Evolutionary conservation across 2,113 vertebrate genomes (phyloP).

Genomic region (Crotophaga sulcirostris): DNA sequence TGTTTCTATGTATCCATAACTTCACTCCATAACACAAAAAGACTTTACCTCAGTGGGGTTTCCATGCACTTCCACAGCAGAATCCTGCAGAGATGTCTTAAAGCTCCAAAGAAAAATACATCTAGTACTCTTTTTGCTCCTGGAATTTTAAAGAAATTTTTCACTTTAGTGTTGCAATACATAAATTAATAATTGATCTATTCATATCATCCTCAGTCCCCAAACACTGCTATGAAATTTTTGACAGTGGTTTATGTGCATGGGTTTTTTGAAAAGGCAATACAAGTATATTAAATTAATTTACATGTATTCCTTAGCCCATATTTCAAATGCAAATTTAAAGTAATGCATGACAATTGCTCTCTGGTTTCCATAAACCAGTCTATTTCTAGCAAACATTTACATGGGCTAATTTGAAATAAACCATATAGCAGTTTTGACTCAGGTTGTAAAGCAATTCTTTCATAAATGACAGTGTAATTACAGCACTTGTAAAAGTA

Average conservation of each 20-base stretch:
- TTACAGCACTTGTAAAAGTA: not conserved
- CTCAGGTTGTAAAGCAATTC: not conserved
- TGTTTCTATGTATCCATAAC: not conserved
- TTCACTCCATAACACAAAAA: not conserved
- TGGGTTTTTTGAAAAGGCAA: fast-evolving
- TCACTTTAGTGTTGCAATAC: not conserved
- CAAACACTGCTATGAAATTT: not conserved
- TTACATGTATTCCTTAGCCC: not conserved
- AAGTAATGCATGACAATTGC: not conserved
- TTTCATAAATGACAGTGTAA: not conserved
- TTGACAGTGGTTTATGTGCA: not conserved
- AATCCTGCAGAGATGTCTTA: not conserved
- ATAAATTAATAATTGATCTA: not conserved
- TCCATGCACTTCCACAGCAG: not conserved
- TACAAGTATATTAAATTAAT: not conserved
- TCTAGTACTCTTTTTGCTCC: not conserved
- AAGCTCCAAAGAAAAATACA: not conserved
- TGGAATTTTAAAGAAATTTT: not conserved
- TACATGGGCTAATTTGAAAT: not conserved
- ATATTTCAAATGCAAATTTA: not conserved
- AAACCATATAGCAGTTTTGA: not conserved
- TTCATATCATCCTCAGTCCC: not conserved
- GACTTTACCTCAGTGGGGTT: not conserved
- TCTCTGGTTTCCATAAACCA: not conserved
- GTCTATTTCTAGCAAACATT: not conserved